These are phyloP conservation scores for Aricia artaxerxes DNA, from an alignment of 2,888 invertebrate genomes.

Conservation along the genomic window DNA sequence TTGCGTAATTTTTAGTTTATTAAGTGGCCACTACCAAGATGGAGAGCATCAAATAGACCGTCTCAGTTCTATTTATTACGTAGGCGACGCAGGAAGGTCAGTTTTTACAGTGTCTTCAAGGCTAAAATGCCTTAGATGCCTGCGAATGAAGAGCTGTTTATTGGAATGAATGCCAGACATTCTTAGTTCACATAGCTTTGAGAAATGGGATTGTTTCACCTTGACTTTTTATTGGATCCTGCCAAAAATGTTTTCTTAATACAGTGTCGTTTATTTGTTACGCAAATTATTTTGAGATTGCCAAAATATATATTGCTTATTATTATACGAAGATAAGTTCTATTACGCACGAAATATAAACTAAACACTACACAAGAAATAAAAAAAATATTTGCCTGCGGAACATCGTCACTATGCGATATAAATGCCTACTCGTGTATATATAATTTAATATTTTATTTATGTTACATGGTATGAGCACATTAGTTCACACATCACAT, in stretches of 20 bases:
- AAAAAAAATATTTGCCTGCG: background rate
- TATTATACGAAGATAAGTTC: background rate
- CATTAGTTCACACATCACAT: slow-evolving; percentile 7
- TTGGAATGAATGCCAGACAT: background rate
- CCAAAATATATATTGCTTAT: background rate
- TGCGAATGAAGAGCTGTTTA: slow-evolving; percentile 25
- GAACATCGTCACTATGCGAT: background rate
- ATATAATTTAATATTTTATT: background rate
- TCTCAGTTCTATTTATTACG: slow-evolving; percentile 68
- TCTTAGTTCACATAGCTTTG: slow-evolving; percentile 25
- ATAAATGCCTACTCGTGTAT: background rate
- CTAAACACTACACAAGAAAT: background rate
- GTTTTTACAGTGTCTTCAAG: slow-evolving; percentile 48
- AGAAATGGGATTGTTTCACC: slow-evolving; percentile 25
- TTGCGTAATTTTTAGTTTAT: slow-evolving; percentile 72
- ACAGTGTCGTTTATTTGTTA: background rate
- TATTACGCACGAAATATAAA: background rate
- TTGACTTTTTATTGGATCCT: background rate
- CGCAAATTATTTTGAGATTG: background rate
- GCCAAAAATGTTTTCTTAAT: background rate
- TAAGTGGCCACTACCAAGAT: slow-evolving; percentile 76
- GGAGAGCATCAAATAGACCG: slow-evolving; percentile 76
- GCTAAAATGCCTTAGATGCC: slow-evolving; percentile 27
- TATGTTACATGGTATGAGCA: background rate
- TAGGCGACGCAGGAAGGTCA: slow-evolving; percentile 63